A percentile compares a stretch with the other conserved stretches of the same genome.
These are phyloP conservation scores for Lycorma delicatula DNA, from an alignment of 1,140 invertebrate species.

Conservation along the genomic window DNA sequence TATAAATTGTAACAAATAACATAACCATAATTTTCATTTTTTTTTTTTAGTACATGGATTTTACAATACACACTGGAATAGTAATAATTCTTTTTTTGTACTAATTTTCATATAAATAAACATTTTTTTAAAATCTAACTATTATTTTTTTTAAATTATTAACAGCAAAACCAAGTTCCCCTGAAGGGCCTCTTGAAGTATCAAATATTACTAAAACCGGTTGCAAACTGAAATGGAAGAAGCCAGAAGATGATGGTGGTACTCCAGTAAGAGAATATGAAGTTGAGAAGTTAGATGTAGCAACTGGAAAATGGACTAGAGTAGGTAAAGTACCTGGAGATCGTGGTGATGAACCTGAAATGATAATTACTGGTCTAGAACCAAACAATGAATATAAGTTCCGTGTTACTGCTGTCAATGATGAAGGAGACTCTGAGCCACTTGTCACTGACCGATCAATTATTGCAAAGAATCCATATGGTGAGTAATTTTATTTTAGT, in stretches of 20 bases:
- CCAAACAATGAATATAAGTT: slow-evolving; percentile 94
- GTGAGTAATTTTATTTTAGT: too few relatives aligned
- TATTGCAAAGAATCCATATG: slow-evolving; percentile 94
- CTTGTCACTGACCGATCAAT: slow-evolving; percentile 73
- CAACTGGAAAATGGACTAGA: slow-evolving; percentile 82
- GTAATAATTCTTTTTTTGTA: background rate
- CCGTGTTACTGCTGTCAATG: slow-evolving; percentile 89
- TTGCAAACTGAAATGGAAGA: slow-evolving; percentile 82
- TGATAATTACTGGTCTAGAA: slow-evolving; percentile 82
- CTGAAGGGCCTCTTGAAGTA: slow-evolving; percentile 84
- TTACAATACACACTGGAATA: background rate
- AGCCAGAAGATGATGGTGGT: slow-evolving; percentile 89
- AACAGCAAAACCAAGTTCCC: slow-evolving; percentile 61
- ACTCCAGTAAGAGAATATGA: slow-evolving; percentile 89
- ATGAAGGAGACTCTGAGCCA: slow-evolving; percentile 92
- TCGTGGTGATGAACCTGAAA: slow-evolving; percentile 58
- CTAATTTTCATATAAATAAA: background rate
- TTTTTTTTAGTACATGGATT: background rate
- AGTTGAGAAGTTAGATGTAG: slow-evolving; percentile 88
- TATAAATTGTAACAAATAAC: too few relatives aligned
- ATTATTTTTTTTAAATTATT: background rate
- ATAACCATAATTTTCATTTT: background rate
- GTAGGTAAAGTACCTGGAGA: slow-evolving; percentile 68
- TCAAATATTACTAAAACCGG: slow-evolving; percentile 76
- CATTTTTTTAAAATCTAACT: background rate